Percentiles rank a stretch among this genome's conserved stretches.
Evolutionary conservation across 2,888 invertebrate genomes (phyloP).

Genomic region (Boloria selene): DNA sequence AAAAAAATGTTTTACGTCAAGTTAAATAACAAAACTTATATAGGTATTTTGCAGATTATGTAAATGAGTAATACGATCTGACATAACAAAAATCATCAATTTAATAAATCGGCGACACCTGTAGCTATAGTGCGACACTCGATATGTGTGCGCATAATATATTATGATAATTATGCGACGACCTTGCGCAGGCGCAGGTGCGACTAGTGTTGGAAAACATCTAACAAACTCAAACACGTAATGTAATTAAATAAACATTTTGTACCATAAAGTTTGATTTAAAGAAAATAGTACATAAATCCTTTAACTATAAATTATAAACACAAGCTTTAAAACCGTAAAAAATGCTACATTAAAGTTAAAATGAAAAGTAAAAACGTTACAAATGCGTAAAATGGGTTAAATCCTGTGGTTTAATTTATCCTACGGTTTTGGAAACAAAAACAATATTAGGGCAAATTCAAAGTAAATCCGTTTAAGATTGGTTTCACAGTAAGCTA

Average conservation of each 20-base stretch:
- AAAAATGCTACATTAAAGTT: too few species aligned
- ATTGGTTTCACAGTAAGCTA: slow-evolving; percentile 17
- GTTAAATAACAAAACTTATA: too few species aligned
- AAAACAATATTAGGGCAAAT: not conserved
- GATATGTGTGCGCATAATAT: slow-evolving; percentile 36
- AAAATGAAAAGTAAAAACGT: too few species aligned
- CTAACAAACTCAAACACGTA: not conserved
- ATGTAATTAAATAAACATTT: not conserved
- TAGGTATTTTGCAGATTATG: too few species aligned
- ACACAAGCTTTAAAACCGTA: too few species aligned
- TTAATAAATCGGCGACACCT: slow-evolving; percentile 48
- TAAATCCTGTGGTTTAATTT: too few species aligned
- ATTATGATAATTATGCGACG: slow-evolving; percentile 27
- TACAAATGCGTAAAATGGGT: too few species aligned
- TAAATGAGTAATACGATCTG: too few species aligned
- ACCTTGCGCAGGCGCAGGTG: slow-evolving; percentile 34
- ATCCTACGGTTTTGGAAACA: not conserved
- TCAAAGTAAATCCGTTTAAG: slow-evolving; percentile 4
- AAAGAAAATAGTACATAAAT: too few species aligned
- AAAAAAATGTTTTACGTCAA: too few species aligned
- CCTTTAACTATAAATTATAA: too few species aligned
- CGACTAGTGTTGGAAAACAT: slow-evolving; percentile 13
- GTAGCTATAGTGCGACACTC: slow-evolving; percentile 47
- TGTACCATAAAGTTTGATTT: not conserved
- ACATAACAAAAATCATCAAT: not conserved